These are phyloP conservation scores for Blastomussa wellsi DNA, from an alignment of 92 coral and sea anemone species.

Conservation along the genomic window DNA sequence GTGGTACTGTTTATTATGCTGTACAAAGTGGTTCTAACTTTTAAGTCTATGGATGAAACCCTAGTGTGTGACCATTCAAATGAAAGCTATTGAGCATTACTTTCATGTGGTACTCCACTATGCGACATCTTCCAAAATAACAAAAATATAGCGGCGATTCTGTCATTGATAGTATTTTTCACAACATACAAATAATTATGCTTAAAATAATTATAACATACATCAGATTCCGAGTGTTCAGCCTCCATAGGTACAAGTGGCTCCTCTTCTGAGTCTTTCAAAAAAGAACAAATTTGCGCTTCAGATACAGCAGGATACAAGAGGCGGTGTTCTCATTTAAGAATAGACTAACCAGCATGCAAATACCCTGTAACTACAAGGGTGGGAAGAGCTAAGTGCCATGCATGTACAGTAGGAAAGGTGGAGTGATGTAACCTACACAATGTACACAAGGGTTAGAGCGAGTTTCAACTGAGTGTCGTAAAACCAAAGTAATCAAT, in stretches of 20 bases:
- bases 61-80: background rate
- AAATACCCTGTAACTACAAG: background rate
- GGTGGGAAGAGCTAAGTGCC: background rate
- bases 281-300: background rate
- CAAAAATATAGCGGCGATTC: background rate
- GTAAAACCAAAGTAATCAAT: too few relatives aligned
- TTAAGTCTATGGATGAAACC: background rate
- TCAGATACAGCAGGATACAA: background rate
- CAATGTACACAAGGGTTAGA: background rate
- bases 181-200: background rate
- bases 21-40: background rate
- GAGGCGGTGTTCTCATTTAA: background rate
- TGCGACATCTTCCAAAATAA: background rate
- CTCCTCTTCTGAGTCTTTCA: slow-evolving; percentile 42
- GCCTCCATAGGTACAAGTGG: slow-evolving; percentile 22
- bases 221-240: slow-evolving; percentile 44
- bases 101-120: too few relatives aligned
- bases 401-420: background rate
- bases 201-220: slow-evolving; percentile 26
- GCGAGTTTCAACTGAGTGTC: too few relatives aligned
- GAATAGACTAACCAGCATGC: background rate
- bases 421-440: too few relatives aligned
- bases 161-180: background rate
- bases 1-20: background rate
- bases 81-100: background rate